These are phyloP conservation scores for Trachemys scripta DNA, from an alignment of 2,113 vertebrate genomes.

Conservation along the genomic window DNA sequence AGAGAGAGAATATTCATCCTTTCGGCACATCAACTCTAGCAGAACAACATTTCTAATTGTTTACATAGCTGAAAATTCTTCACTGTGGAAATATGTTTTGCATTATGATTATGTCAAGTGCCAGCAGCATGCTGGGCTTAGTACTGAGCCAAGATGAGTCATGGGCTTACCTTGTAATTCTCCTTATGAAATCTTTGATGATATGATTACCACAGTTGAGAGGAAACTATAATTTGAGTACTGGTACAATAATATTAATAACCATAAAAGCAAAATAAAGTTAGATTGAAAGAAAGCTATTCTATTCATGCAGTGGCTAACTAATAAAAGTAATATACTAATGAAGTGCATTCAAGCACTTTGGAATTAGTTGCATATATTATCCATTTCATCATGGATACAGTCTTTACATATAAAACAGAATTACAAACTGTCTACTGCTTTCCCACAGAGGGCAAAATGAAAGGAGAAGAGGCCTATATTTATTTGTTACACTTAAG, in stretches of 20 bases:
- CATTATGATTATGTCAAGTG: background rate
- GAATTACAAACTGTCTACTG: accelerated
- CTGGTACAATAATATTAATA: background rate
- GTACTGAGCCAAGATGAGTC: background rate
- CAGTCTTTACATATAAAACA: background rate
- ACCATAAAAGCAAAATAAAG: background rate
- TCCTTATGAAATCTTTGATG: background rate
- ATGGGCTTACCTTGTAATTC: background rate
- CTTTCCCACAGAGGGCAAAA: background rate
- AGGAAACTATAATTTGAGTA: background rate
- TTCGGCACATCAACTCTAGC: accelerated
- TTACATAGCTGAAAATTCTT: background rate
- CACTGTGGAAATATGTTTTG: background rate
- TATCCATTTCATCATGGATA: background rate
- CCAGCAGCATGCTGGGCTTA: background rate
- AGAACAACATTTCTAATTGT: background rate
- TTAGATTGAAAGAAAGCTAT: background rate
- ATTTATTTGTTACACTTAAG: background rate
- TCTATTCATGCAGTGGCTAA: background rate
- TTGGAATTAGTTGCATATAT: background rate
- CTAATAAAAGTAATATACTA: background rate
- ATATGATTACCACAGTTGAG: background rate
- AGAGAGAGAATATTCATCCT: background rate
- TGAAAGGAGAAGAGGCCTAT: background rate
- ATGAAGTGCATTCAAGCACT: background rate